Conservation (phyloP, 2,888 invertebrate genomes). For the Drosophila siamana region DNA sequence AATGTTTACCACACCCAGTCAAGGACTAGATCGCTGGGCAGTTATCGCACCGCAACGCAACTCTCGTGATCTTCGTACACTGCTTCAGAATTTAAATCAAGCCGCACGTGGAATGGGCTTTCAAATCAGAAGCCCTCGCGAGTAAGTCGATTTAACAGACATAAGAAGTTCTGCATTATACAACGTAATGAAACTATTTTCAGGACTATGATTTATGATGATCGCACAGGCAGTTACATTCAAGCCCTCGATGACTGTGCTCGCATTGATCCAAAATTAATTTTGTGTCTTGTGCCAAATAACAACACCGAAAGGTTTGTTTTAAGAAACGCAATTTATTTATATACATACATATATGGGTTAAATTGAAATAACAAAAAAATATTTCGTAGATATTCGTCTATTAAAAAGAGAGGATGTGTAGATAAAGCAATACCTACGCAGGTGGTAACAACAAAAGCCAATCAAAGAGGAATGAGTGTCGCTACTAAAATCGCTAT, state of each 20-base stretch:
- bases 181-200: conserved; percentile 4
- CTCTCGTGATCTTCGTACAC: conserved; percentile 72
- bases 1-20: conserved; percentile 85
- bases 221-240: conserved; percentile 88
- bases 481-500: conserved; percentile 97
- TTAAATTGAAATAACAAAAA: not conserved
- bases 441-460: conserved; percentile 86
- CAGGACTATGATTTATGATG: conserved; percentile 86
- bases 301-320: conserved; percentile 89
- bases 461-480: conserved; percentile 86
- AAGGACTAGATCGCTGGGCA: conserved; percentile 85
- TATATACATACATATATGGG: no score
- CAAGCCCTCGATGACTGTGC: conserved; percentile 87
- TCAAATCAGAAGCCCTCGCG: conserved; percentile 84
- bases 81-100: conserved; percentile 81
- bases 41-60: conserved; percentile 81
- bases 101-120: conserved; percentile 86
- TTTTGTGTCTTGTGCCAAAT: conserved; percentile 90
- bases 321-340: not conserved
- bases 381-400: conserved; percentile 87
- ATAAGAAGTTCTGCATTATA: not conserved
- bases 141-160: conserved; percentile 62
- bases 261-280: conserved; percentile 88
- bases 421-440: conserved; percentile 91
- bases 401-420: conserved; percentile 94